A percentile compares a stretch with the other conserved stretches of the same genome.
phyloP scores from a whole-genome alignment of 92 coral and sea anemone species.

The Porites rus region DNA sequence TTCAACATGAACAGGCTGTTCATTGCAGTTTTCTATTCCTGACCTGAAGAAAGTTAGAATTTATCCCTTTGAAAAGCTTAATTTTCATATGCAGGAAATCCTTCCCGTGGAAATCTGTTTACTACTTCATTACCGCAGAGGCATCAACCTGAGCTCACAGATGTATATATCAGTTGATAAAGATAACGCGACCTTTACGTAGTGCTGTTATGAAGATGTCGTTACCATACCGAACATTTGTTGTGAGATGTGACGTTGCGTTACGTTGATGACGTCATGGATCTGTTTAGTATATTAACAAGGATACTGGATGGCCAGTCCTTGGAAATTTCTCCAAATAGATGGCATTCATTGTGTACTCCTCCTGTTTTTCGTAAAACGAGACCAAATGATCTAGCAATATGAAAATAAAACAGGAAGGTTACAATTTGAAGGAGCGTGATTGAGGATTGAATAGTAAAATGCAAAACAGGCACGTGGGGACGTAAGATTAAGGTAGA shows the following conservation, averaged over 20 bases:
- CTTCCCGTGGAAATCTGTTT: no score
- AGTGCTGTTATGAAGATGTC: not conserved
- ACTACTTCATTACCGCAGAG: no score
- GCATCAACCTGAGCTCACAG: no score
- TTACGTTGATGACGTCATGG: conserved; percentile 62
- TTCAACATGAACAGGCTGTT: no score
- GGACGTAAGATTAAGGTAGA: no score
- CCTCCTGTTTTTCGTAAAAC: conserved; percentile 90
- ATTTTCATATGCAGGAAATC: no score
- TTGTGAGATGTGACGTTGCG: conserved; percentile 17
- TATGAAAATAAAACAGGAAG: not conserved
- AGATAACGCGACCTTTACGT: not conserved
- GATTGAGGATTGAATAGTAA: no score
- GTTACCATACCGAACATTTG: conserved; percentile 1
- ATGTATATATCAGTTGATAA: no score
- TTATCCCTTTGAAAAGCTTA: no score
- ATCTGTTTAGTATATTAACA: conserved; percentile 84
- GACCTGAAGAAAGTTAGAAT: no score
- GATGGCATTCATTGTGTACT: conserved; percentile 93
- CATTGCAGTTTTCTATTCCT: no score
- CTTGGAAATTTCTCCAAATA: conserved; percentile 84
- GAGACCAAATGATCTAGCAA: conserved; percentile 82
- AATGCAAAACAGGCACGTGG: no score
- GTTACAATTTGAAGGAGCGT: not conserved
- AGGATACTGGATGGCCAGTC: conserved; percentile 44